Conservation (phyloP, 2,797 vertebrate species). For the Arnoldichthys spilopterus region DNA sequence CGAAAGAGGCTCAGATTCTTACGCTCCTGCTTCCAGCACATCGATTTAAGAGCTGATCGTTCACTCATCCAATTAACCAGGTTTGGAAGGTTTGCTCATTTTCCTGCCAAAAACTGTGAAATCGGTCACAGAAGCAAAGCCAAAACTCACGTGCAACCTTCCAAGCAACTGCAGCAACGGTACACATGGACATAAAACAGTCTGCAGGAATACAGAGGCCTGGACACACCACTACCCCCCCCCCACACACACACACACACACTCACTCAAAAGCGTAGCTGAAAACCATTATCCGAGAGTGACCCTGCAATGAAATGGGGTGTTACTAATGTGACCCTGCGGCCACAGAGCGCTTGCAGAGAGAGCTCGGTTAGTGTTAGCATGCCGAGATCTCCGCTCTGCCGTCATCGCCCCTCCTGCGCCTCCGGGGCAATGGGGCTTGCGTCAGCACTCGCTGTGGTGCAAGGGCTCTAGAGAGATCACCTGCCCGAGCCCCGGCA, state of each 20-base stretch:
- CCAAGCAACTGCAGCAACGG: constrained; percentile 2
- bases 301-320: constrained; percentile 49
- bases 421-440: constrained; percentile 59
- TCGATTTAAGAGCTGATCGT: too few species aligned
- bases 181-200: constrained; percentile 19
- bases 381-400: constrained; percentile 34
- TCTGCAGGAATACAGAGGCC: constrained; percentile 21
- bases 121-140: too few species aligned
- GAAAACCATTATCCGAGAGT: constrained; percentile 46
- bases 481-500: constrained; percentile 70
- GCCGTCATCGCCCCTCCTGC: constrained; percentile 61
- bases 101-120: too few species aligned
- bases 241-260: constrained; percentile 29
- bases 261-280: constrained; percentile 25
- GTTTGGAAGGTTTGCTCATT: too few species aligned
- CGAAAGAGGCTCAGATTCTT: too few species aligned
- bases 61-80: too few species aligned
- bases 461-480: constrained; percentile 71
- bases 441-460: constrained; percentile 74
- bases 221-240: constrained; percentile 10
- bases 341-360: neutral
- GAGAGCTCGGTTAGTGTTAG: neutral
- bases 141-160: constrained; percentile 4
- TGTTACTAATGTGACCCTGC: constrained; percentile 44
- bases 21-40: too few species aligned